These are phyloP conservation scores for Notothenia coriiceps DNA, from an alignment of 2,113 vertebrate species.

Conservation along the genomic window DNA sequence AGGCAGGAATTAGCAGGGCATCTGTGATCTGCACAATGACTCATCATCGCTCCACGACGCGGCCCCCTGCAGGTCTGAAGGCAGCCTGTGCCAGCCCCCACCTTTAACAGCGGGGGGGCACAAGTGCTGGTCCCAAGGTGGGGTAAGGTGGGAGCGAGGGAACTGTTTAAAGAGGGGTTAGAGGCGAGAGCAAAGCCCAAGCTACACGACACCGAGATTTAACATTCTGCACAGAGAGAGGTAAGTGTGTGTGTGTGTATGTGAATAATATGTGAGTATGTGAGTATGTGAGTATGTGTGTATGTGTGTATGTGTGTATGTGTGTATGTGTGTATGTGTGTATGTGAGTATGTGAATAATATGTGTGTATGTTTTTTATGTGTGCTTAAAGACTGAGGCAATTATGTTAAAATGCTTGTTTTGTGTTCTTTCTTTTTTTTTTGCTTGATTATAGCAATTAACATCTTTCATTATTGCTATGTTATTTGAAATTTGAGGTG, in stretches of 20 bases:
- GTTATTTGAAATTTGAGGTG: background rate
- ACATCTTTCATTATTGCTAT: background rate
- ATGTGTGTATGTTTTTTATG: background rate
- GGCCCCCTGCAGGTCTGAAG: conserved; percentile 65
- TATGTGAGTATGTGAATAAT: background rate
- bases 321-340: background rate
- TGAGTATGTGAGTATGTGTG: background rate
- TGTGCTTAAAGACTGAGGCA: background rate
- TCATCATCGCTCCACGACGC: conserved; percentile 64
- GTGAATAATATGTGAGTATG: background rate
- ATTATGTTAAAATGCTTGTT: conserved; percentile 4
- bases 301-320: background rate
- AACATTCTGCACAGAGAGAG: conserved; percentile 4
- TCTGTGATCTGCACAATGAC: conserved; percentile 66
- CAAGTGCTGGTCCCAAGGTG: conserved; percentile 32
- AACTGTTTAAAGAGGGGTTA: background rate
- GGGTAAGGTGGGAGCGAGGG: background rate
- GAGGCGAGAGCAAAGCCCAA: background rate
- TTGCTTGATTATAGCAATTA: background rate
- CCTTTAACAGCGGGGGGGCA: conserved; percentile 34
- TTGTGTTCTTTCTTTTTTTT: background rate
- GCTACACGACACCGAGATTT: background rate
- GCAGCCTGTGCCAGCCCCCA: conserved; percentile 42
- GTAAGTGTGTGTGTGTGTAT: conserved; percentile 30
- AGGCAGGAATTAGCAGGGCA: conserved; percentile 27